Evolutionary conservation across 2,888 invertebrate genomes (phyloP), one percentile per base, ranked within the genome.

Genomic region (Spicauda simplicius): DNA sequence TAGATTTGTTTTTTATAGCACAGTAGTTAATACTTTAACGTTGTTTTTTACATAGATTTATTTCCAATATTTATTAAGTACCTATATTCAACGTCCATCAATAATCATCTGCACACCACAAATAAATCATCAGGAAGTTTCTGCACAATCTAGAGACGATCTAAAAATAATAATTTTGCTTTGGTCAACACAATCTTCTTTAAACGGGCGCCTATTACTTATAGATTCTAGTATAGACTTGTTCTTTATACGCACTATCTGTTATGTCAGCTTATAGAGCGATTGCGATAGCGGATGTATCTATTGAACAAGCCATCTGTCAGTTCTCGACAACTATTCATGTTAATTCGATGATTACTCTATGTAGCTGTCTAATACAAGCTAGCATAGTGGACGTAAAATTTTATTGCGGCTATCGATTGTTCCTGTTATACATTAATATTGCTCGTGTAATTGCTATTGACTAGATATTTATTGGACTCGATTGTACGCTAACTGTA

Each of bases 281-380:
- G 48, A 55, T 55, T 60, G 55, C 33, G 55, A 66, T 48, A 60
- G 55, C 66, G 55, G 60, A 60, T 66, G 55, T 66, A 45, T 63
- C 45, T 48, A 63, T 77, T 83, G 81, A 80, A 78, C 80, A 76
- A 78, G 78, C 80, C 82, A 85, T 85, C 84, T 84, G 80, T 86
- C 86, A 86, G 84, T 82, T 81, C 78, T 77, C 79, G 80, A 80
- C 78, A 80, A 78, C 79, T 79, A 81, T 77, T 80, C 81, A 79
- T 81, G 80, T 84, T 83, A 83, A 83, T 83, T 81, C 71, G 79
- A 81, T 83, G 79, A 84, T 84, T 80, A 82, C 77, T 84, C 79
- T 75, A 79, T 78, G 75, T 72, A 67, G 57, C 55, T 67, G 67
- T 67, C 67, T 67, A 62, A 57, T 62, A 67, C 67, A 61, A 52